A percentile compares a stretch with the other conserved stretches of the same genome.
These are phyloP conservation scores for Pluvialis apricaria DNA, from an alignment of 2,113 vertebrate species.

Conservation along the genomic window DNA sequence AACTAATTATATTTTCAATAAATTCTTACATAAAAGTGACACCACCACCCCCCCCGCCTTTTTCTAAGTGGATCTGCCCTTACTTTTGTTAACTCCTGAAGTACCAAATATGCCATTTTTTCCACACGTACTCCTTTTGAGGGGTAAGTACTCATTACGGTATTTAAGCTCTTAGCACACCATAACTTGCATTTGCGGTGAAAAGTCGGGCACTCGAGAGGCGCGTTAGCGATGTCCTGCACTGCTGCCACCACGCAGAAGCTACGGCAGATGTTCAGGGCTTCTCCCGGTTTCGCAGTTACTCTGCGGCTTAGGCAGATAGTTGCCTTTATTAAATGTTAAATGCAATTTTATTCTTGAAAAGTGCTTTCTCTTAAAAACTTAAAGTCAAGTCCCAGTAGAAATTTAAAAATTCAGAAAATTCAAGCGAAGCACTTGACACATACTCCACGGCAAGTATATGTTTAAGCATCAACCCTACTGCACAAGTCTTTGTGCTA, in stretches of 20 bases:
- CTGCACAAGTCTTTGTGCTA: slow-evolving; percentile 13
- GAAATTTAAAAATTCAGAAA: not conserved
- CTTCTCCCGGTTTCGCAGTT: not conserved
- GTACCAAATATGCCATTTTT: not conserved
- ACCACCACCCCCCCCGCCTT: not conserved
- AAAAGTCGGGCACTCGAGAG: not conserved
- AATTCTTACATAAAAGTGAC: slow-evolving; percentile 7
- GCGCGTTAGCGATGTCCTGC: not conserved
- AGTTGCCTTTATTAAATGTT: slow-evolving; percentile 2
- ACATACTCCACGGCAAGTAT: not conserved
- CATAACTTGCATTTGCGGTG: not conserved
- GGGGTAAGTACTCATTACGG: not conserved
- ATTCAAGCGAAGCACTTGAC: not conserved
- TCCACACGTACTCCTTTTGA: not conserved
- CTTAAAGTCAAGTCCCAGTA: not conserved
- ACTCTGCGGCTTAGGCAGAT: not conserved
- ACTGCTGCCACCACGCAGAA: not conserved
- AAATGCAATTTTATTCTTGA: not conserved
- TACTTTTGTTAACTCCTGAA: slow-evolving; percentile 52
- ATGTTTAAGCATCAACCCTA: not conserved
- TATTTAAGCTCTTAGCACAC: not conserved
- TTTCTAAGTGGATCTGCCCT: slow-evolving; percentile 30
- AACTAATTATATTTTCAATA: slow-evolving; percentile 31
- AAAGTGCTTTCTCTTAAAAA: not conserved
- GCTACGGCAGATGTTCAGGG: not conserved